Evolutionary conservation across 1,140 invertebrate genomes (phyloP), one percentile per base, ranked within the genome.

Genomic region (Drosophila suzukii): DNA sequence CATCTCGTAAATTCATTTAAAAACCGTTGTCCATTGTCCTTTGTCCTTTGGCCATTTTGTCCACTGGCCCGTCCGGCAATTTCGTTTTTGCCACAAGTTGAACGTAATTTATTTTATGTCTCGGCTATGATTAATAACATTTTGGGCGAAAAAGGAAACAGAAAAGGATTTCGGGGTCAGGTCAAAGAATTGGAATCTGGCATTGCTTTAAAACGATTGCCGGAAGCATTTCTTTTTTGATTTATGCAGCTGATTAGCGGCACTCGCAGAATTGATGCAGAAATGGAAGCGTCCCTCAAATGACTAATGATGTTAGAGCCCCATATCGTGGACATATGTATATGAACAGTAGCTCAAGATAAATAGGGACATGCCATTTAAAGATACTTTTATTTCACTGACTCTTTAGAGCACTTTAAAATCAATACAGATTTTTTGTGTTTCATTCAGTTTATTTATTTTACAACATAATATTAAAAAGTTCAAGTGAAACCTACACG

Each of bases 71-170:
- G 68, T 62, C 68, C 58, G 54, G 67, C 76, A 85, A 85, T 78
- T 83, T 68, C 72, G 68, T 72, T 72, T 75, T 75, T 63, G 55
- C 61, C 71, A 73, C 59, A 89, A 83, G 79, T 89, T 86, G 75
- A 89, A 89, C 66, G 85, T 89, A 89, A 89, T 89, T 89, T 89
- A 89, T 89, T 89, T 89, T 80, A 89, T 89, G 84, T 88, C 79
- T 63, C 75, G 67, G 75, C 83, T 77, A 86, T 86, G 83, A 86
- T 86, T 86, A 86, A 88, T 86, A 86, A 88, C 84, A 76, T 68
- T 66, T 13, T 17, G 47, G 39, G 38, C 59, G 27, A 49, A 76
- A 47, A 47, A 53, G 62, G 58, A 76, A 60, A 38, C 75, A 57
- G 58, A 53, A 82, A 75, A 75, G 53, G 73, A 55, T 75, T 75